Evolutionary conservation across 2,888 invertebrate species (phyloP), one percentile per base, ranked within the genome.

Genomic region (Zelleria hepariella): DNA sequence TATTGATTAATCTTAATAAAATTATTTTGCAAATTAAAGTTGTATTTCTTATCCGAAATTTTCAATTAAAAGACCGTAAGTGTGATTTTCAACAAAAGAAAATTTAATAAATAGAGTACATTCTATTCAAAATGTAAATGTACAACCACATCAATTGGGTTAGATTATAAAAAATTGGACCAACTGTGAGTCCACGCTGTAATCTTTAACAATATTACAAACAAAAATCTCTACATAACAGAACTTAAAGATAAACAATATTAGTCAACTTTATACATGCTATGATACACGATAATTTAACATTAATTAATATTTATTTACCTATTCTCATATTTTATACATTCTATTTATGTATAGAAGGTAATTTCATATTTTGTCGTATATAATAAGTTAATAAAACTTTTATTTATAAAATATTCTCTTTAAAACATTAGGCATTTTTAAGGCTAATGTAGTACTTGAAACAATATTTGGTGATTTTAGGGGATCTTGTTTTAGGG

Each of bases 131-230:
- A 86, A 85, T 86, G 85, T 86, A 86, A 87, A 87, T 87, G 85
- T 86, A 88, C 87, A 88, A 87, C 86, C 87, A 88, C 86, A 87
- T 88, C 86, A 80, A 87, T 86, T 88, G 86, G n/a, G 87, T 88
- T 87, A 87, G 85, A 80, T 87, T 88, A 88, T 87, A 87, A 88
- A 87, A 42, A 88, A 88, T 86, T 88, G 87, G 87, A 86, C 87
- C 87, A 77, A 82, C 75, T 77, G 78, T 77, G 77, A 82, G 85
- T 84, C 86, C 86, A 77, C 74, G 75, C 78, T 78, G 82, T 82
- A 85, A 74, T 86, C 55, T 59, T 77, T 86, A 88, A 88, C 87
- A 87, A 88, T 85, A 85, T 86, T 87, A 86, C 87, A 88, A 88
- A 88, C 86, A 86, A 88, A 87, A 87, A 86, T 82, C 83, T 86